phyloP scores from a whole-genome alignment of 35 echinoderm and acorn worm species.

The Apostichopus parvimensis region DNA sequence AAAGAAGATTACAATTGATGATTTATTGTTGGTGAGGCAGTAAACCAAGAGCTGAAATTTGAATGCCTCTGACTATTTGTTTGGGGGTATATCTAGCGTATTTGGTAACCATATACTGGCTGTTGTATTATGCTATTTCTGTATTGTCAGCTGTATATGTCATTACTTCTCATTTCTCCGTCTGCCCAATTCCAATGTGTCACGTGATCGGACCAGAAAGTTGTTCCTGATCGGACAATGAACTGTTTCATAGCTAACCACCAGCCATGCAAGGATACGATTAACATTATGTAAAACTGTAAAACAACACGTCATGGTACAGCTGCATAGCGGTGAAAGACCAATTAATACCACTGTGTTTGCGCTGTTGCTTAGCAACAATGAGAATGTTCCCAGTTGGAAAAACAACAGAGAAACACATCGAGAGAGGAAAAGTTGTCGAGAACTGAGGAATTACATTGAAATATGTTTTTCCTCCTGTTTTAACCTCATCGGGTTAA shows the following conservation, averaged over 20 bases:
- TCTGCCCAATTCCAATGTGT: too few relatives aligned
- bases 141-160: background rate
- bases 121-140: too few relatives aligned
- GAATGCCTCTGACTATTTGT: too few relatives aligned
- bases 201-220: too few relatives aligned
- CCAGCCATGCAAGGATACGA: background rate
- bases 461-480: background rate
- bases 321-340: background rate
- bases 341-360: background rate
- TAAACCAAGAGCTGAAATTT: too few relatives aligned
- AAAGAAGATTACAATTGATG: too few relatives aligned
- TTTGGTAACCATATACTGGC: too few relatives aligned
- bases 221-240: background rate
- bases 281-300: background rate
- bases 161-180: background rate
- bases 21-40: too few relatives aligned
- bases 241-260: background rate
- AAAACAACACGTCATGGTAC: background rate
- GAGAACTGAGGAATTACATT: background rate
- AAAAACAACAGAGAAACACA: conserved; percentile 6
- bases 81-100: too few relatives aligned
- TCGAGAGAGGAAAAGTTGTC: too few relatives aligned
- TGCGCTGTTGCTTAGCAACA: conserved; percentile 27
- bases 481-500: background rate
- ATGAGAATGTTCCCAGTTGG: conserved; percentile 26